Evolutionary conservation across 1,140 invertebrate species (phyloP), one percentile per base, ranked within the genome.

Genomic region (Cataglyphis hispanica): DNA sequence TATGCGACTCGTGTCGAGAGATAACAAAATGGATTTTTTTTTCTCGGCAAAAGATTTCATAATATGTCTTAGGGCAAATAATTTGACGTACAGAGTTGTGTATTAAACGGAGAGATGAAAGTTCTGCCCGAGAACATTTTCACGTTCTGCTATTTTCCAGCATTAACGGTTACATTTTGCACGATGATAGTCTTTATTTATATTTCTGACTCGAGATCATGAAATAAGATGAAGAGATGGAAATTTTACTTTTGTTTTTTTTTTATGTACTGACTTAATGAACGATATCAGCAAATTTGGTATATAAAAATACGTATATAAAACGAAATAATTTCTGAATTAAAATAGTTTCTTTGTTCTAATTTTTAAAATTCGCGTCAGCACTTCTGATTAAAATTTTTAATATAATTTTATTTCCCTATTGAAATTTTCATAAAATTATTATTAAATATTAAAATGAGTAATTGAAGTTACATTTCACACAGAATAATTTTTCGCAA

Each of bases 31-130:
- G 31, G 43, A 56, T 67, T 85, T 89, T 85, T 89, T 85, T 87
- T 89, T 80, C 77, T 70, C 11, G 72, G 25, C 64, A 50, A 34
- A 74, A 88, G 66, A 70, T 85, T 46, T 85, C 75, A 78, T 46
- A 74, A 89, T 85, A 66, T 60, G 34, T 74, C 72, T 84, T 78
- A 67, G 84, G 58, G 72, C 81, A 56, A 87, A 72, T 85, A 85
- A 46, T 84, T 74, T 31, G 34, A 53, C 46, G 6, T 75, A 69
- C 16, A 43, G 70, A 16, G 61, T 86, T 76, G 31, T 56, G 4
- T 31, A 31, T 75, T 11, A 37, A 46, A 69, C n/a, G 40, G 4
- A 6, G 11, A 10, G 69, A 84, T 75, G 77, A 87, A 77, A 76
- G 53, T 76, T 61, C 37, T 58, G 60, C 50, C 34, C 61, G 53